Conservation (phyloP, 2,888 invertebrate genomes). For the Hirtodrosophila histrioides region DNA sequence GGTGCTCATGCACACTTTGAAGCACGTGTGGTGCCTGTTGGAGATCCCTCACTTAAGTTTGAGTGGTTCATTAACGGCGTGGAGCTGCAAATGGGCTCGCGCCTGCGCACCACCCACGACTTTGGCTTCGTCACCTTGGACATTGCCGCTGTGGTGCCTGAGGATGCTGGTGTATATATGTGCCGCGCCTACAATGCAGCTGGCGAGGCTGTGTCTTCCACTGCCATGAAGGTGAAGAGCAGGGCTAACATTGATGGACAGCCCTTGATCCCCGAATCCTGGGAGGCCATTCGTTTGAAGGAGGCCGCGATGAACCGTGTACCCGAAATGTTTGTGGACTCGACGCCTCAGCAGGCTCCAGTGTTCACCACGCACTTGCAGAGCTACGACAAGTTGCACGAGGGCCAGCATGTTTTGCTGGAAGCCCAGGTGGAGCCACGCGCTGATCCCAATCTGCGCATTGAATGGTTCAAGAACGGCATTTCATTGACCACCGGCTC, state of each 20-base stretch:
- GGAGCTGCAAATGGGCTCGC: conserved; percentile 95
- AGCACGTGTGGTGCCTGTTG: conserved; percentile 95
- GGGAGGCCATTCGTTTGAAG: conserved; percentile 95
- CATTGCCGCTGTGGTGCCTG: conserved; percentile 93
- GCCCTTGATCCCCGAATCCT: conserved; percentile 94
- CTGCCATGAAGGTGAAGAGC: conserved; percentile 94
- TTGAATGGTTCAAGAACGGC: conserved; percentile 98
- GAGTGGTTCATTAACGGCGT: conserved; percentile 98
- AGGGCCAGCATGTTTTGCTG: conserved; percentile 93
- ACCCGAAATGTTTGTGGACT: conserved; percentile 94
- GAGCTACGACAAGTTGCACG: conserved; percentile 92
- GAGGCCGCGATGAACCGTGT: conserved; percentile 96
- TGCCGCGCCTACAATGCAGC: conserved; percentile 97
- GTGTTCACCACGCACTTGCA: conserved; percentile 97
- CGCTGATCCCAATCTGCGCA: conserved; percentile 93
- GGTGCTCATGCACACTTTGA: conserved; percentile 96
- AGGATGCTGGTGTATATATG: conserved; percentile 96
- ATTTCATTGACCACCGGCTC: conserved; percentile 93
- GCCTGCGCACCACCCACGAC: conserved; percentile 95
- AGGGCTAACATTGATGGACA: conserved; percentile 92
- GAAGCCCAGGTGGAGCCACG: conserved; percentile 96
- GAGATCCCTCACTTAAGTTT: conserved; percentile 95
- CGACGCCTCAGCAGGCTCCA: conserved; percentile 94
- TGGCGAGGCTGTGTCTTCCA: conserved; percentile 97
- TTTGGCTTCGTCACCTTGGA: conserved; percentile 97